These are phyloP conservation scores for Tachina grossa DNA, from an alignment of 2,888 invertebrate species.

Conservation along the genomic window DNA sequence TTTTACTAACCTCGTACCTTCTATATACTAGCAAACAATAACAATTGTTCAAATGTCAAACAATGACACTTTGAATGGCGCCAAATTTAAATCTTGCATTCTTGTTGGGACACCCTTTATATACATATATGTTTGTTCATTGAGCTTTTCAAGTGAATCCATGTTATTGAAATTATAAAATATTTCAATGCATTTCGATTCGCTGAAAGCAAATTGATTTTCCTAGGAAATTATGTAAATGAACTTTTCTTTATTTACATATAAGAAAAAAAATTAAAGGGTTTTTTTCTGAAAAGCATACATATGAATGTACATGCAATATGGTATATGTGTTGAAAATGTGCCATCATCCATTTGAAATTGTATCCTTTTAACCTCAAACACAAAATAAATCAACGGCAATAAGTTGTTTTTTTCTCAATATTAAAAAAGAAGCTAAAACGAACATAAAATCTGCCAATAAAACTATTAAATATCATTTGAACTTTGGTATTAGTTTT, in stretches of 20 bases:
- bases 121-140: too few relatives aligned
- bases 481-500: constrained; percentile 58
- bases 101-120: too few relatives aligned
- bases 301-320: too few relatives aligned
- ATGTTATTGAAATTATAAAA: constrained; percentile 3
- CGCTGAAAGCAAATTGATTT: constrained; percentile 37
- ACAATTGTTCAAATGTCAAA: too few relatives aligned
- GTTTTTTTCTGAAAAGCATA: neutral
- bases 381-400: constrained; percentile 56
- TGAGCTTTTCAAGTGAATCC: constrained; percentile 8
- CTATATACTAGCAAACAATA: too few relatives aligned
- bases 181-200: constrained; percentile 23
- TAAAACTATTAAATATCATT: constrained; percentile 62
- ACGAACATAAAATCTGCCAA: constrained; percentile 32
- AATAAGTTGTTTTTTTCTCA: constrained; percentile 13
- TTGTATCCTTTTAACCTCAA: constrained; percentile 58
- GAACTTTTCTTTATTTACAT: constrained; percentile 2
- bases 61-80: too few relatives aligned
- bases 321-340: constrained; percentile 20
- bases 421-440: neutral
- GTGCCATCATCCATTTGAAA: neutral
- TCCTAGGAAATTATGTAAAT: constrained; percentile 47
- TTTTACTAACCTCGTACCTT: too few relatives aligned
- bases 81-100: too few relatives aligned
- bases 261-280: too few relatives aligned